Conservation (phyloP, 2,113 vertebrate genomes). For the Ascaphus truei region DNA sequence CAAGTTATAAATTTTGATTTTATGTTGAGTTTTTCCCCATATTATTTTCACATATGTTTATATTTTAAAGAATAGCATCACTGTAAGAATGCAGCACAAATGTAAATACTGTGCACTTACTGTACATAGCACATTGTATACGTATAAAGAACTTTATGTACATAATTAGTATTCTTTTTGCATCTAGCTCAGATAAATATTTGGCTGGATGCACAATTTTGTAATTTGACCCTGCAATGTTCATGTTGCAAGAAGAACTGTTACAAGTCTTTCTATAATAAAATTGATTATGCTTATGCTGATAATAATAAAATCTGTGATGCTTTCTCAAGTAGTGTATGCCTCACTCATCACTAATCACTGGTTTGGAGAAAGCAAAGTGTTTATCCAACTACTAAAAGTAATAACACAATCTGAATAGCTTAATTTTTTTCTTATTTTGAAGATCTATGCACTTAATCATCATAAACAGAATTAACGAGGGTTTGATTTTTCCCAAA, state of each 20-base stretch:
- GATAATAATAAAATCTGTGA: constrained; percentile 3
- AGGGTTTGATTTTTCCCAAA: constrained; percentile 16
- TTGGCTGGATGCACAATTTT: neutral
- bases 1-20: too few relatives aligned
- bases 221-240: neutral
- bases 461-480: constrained; percentile 30
- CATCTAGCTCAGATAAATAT: neutral
- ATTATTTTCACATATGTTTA: too few relatives aligned
- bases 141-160: too few relatives aligned
- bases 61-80: too few relatives aligned
- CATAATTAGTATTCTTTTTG: neutral
- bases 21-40: too few relatives aligned
- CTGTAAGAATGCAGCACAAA: too few relatives aligned
- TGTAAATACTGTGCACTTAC: too few relatives aligned
- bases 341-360: neutral
- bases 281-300: constrained; percentile 5
- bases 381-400: neutral
- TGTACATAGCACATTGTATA: too few relatives aligned
- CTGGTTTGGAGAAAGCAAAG: neutral
- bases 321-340: neutral
- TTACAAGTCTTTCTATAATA: neutral
- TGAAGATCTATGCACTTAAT: constrained; percentile 11
- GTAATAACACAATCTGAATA: neutral
- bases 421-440: neutral
- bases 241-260: neutral